Base-by-base conservation (phyloP, 2,797 vertebrate species). In the Dermochelys coriacea region DNA sequence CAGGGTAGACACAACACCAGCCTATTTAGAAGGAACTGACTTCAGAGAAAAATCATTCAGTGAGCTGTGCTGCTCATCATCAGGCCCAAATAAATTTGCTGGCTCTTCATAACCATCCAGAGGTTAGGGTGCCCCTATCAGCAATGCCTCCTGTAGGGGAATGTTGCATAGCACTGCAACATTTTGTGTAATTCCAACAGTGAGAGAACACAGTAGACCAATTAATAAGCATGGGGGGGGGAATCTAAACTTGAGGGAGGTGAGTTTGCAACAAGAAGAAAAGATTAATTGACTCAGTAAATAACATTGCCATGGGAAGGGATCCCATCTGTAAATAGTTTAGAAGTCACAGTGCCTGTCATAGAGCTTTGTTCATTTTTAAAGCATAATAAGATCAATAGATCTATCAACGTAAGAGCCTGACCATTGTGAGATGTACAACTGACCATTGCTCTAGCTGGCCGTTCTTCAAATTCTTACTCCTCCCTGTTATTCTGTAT, bases 321-420 rank as follows among this genome's bases (percentile, higher is more conserved):
- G 31, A 84, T 89, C 64, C 84, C 77, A 95, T 95, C 52, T 45
- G 1, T 91, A 91, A 96, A 94, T 54, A 92, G 45, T 80, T 94
- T 93, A 81, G 83, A 93, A 61, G 74, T 23, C 61, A 82, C 3
- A 54, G 7, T 91, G 79, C 41, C 92, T 93, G 84, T 54, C 85
- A 61, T 45, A 37, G 4, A 16, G 10, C 2, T 87, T 52, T 64
- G n/a, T 52, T 51, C 8, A 71, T 77, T 93, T 90, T 55, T 83
- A 85, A 82, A 87, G 75, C 21, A 82, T 82, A 84, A 83, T 82
- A 87, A 93, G 19, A 51, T 81, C 90, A 85, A 84, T 47, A 89
- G 21, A 50, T 78, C 88, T 89, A 75, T 74, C 75, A 86, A 25
- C 59, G 45, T 41, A 61, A 91, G 82, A 77, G 18, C 18, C 80